A percentile compares a stretch with the other conserved stretches of the same genome.
phyloP scores from a whole-genome alignment of 2,888 invertebrate genomes.

The Lasioglossum vierecki region DNA sequence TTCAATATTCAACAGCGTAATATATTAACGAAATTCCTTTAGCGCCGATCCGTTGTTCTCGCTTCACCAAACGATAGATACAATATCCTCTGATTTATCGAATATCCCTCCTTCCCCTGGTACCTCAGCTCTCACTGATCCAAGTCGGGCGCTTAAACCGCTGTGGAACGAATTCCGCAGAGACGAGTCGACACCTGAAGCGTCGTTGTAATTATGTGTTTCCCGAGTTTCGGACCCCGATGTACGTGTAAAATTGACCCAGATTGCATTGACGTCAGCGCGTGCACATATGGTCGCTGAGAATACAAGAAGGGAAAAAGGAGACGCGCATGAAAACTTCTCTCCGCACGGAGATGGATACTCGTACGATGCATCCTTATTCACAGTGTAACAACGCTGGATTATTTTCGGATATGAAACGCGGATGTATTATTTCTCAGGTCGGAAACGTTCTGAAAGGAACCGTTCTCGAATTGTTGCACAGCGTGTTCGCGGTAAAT shows the following conservation, averaged over 20 bases:
- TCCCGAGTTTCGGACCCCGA: background rate
- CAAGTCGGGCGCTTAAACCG: background rate
- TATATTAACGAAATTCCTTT: background rate
- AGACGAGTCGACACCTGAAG: background rate
- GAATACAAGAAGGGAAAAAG: background rate
- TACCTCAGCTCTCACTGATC: background rate
- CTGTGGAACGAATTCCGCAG: background rate
- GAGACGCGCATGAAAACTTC: background rate
- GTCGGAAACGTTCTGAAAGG: too few species aligned
- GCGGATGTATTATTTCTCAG: background rate
- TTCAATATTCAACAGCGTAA: background rate
- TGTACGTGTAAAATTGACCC: conserved; percentile 13
- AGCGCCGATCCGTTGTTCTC: background rate
- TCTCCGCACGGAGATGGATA: background rate
- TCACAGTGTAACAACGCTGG: background rate
- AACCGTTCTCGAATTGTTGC: too few species aligned
- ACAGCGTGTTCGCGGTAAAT: too few species aligned
- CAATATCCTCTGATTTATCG: conserved; percentile 3
- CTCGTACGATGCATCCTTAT: background rate
- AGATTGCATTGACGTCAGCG: conserved; percentile 36
- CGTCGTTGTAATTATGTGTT: conserved; percentile 36
- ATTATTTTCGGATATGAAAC: conserved; percentile 14
- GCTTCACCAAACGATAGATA: background rate
- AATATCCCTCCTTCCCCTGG: background rate
- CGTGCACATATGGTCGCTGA: conserved; percentile 5